phyloP scores from a whole-genome alignment of 2,888 invertebrate species.

The Polymixis lichenea region DNA sequence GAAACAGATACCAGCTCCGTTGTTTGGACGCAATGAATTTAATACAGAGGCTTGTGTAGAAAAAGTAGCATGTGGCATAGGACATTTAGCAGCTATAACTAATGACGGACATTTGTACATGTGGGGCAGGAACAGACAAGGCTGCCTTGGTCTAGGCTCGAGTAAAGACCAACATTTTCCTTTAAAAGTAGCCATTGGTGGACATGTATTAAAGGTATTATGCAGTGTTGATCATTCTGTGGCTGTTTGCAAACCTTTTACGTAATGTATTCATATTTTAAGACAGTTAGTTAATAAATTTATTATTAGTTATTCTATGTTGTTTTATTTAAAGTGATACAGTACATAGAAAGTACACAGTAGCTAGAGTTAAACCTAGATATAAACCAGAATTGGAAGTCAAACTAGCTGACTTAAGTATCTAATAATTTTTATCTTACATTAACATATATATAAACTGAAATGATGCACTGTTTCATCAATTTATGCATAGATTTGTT shows the following conservation, averaged over 20 bases:
- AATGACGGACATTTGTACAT: slow-evolving; percentile 95
- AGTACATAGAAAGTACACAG: not conserved
- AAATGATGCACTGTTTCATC: slow-evolving; percentile 29
- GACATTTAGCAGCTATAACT: slow-evolving; percentile 94
- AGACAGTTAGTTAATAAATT: slow-evolving; percentile 71
- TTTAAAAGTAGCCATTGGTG: slow-evolving; percentile 95
- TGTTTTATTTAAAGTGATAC: slow-evolving; percentile 47
- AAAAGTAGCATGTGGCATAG: slow-evolving; percentile 93
- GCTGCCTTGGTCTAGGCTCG: slow-evolving; percentile 96
- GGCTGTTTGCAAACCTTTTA: slow-evolving; percentile 94
- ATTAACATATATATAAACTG: slow-evolving; percentile 23
- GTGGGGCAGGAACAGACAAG: slow-evolving; percentile 97
- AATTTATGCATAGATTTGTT: slow-evolving; percentile 29
- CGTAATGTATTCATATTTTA: slow-evolving; percentile 70
- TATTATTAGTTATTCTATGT: slow-evolving; percentile 33
- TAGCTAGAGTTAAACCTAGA: not conserved
- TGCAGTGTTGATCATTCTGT: slow-evolving; percentile 97
- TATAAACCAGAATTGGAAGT: not conserved
- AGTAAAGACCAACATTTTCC: slow-evolving; percentile 96
- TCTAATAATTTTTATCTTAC: not conserved
- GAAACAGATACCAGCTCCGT: slow-evolving; percentile 93
- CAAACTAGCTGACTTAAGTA: not conserved
- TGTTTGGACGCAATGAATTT: slow-evolving; percentile 97
- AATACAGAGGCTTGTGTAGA: slow-evolving; percentile 92
- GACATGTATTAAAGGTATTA: slow-evolving; percentile 92